phyloP scores from a whole-genome alignment of 2,113 vertebrate genomes.

The Chauna torquata region DNA sequence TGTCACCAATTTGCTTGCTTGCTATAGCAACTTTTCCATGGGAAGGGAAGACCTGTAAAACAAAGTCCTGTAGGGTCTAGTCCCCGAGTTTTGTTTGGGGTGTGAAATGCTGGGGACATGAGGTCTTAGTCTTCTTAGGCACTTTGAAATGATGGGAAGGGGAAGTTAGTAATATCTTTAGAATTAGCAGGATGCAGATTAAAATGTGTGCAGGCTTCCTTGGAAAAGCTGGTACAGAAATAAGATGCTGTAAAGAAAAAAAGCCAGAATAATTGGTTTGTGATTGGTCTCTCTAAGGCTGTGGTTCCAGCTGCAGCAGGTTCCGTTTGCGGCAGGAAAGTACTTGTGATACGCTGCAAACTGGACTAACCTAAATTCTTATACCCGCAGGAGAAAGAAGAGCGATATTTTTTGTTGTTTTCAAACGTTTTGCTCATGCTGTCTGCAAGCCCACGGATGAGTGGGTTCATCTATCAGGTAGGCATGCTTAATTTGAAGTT shows the following conservation, averaged over 20 bases:
- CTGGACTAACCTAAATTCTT: neutral
- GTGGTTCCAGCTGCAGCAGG: neutral
- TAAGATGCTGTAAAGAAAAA: neutral
- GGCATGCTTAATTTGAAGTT: conserved; percentile 11
- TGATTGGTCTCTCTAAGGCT: neutral
- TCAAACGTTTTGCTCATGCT: conserved; percentile 88
- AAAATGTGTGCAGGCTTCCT: neutral
- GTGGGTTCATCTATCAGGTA: conserved; percentile 98
- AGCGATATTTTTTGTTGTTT: conserved; percentile 94
- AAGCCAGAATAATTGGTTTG: neutral
- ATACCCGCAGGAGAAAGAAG: conserved; percentile 89
- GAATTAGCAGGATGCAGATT: neutral
- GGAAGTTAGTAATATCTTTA: neutral
- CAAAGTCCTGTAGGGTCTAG: neutral
- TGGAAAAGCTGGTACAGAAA: neutral
- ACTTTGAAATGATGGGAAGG: neutral
- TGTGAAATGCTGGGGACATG: neutral
- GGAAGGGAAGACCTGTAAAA: neutral
- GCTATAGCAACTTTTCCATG: neutral
- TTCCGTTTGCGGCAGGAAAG: neutral
- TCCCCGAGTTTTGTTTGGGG: neutral
- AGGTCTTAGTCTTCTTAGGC: neutral
- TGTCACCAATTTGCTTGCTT: neutral
- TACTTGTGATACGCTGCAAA: neutral
- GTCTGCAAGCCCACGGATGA: conserved; percentile 96